phyloP scores from a whole-genome alignment of 2,888 invertebrate species.

The Cantharis nigra region DNA sequence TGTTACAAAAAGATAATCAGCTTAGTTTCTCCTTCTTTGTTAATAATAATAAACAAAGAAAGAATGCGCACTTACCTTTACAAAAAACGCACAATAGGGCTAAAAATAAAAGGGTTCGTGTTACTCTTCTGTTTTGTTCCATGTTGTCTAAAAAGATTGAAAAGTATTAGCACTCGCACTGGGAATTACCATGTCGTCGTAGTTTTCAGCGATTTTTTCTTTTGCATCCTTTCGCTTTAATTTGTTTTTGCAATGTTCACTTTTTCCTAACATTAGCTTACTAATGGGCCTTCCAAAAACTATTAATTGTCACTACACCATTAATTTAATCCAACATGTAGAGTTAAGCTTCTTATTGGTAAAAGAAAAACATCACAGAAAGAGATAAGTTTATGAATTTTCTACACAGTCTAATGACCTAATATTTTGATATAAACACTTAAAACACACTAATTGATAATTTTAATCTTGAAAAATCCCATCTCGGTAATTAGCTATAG shows the following conservation, averaged over 20 bases:
- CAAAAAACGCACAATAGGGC: slow-evolving; percentile 41
- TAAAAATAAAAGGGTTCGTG: slow-evolving; percentile 42
- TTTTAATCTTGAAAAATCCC: not conserved
- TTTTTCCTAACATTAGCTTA: slow-evolving; percentile 20
- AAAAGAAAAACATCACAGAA: not conserved
- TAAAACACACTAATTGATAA: not conserved
- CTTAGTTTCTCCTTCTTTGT: not conserved
- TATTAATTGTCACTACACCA: slow-evolving; percentile 2
- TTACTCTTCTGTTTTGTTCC: slow-evolving; percentile 36
- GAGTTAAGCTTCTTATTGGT: not conserved
- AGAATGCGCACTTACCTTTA: slow-evolving; percentile 40
- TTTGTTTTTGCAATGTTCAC: slow-evolving; percentile 18
- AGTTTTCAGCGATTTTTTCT: slow-evolving; percentile 21
- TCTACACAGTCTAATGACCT: not conserved
- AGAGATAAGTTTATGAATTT: not conserved
- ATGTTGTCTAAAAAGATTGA: slow-evolving; percentile 38
- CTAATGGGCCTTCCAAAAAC: slow-evolving; percentile 2
- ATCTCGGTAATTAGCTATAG: slow-evolving; percentile 11
- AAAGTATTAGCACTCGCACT: slow-evolving; percentile 35
- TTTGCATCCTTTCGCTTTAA: slow-evolving; percentile 25
- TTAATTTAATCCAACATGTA: not conserved
- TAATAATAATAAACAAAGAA: slow-evolving; percentile 3
- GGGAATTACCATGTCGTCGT: slow-evolving; percentile 31
- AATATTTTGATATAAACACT: not conserved
- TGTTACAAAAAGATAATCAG: not conserved